phyloP scores from a whole-genome alignment of 2,797 vertebrate species.

The Falco biarmicus region DNA sequence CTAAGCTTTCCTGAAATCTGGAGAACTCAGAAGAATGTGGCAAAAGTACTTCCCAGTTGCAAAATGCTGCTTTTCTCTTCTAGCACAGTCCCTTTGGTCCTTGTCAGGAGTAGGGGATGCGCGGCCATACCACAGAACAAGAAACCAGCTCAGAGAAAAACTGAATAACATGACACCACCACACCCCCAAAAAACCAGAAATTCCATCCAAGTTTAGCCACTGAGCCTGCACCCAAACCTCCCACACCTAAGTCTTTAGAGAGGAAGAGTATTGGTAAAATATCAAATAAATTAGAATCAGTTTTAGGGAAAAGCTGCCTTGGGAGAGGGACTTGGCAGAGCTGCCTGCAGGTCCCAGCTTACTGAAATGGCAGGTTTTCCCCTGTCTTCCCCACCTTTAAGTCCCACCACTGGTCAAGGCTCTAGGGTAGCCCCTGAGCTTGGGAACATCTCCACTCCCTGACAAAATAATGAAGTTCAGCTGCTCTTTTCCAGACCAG shows the following conservation, averaged over 20 bases:
- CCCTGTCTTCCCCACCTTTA: background rate
- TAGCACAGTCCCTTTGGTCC: background rate
- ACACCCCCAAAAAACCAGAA: too few species aligned
- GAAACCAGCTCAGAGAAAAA: background rate
- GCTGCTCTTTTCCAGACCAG: background rate
- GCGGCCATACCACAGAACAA: background rate
- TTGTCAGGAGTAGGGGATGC: background rate
- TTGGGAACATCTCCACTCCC: background rate
- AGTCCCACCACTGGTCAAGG: background rate
- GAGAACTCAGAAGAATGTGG: background rate
- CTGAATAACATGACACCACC: background rate
- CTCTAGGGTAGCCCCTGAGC: background rate
- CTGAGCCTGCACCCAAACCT: background rate
- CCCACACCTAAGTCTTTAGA: background rate
- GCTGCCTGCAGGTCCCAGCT: background rate
- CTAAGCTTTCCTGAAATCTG: background rate
- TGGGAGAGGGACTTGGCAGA: background rate
- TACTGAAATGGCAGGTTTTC: background rate
- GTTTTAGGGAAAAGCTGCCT: background rate
- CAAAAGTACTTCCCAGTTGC: background rate
- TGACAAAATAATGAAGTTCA: background rate
- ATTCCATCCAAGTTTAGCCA: background rate
- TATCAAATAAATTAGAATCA: background rate
- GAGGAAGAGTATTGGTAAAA: background rate
- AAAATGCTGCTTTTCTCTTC: background rate